Conservation (phyloP, 2,797 vertebrate species). For the Malacoraja senta region DNA sequence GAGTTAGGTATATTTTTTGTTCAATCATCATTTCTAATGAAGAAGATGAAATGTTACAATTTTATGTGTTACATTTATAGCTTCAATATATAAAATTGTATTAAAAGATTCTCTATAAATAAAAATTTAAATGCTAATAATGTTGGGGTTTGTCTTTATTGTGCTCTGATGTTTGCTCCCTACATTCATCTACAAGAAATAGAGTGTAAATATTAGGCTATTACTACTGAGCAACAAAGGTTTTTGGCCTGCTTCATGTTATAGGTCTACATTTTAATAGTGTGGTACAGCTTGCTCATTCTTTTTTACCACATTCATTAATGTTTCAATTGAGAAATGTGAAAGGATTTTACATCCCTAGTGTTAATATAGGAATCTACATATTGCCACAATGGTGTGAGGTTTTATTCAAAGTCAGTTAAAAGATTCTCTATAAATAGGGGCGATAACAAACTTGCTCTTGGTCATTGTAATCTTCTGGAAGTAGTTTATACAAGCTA, state of each 20-base stretch:
- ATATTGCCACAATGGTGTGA: background rate
- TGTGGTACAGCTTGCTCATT: background rate
- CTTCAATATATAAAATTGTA: slow-evolving; percentile 9
- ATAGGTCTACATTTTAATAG: background rate
- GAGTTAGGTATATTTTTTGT: background rate
- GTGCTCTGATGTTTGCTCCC: background rate
- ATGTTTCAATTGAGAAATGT: background rate
- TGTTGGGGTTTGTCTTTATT: background rate
- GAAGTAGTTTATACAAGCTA: too few species aligned
- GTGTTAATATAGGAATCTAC: background rate
- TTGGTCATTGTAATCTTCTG: background rate
- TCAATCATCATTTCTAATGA: background rate
- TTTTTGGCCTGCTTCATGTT: background rate
- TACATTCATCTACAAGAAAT: background rate
- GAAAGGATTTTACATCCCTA: too few species aligned
- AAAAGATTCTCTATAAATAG: too few species aligned
- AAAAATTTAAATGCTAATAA: background rate
- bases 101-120: slow-evolving; percentile 24
- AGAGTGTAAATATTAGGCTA: background rate
- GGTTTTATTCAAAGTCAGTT: too few species aligned
- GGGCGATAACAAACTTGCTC: background rate
- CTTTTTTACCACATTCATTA: background rate
- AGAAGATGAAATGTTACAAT: background rate
- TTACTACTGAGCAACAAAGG: background rate
- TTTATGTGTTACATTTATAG: slow-evolving; percentile 4